These are phyloP conservation scores for Xanthia icteritia DNA, from an alignment of 2,888 invertebrate genomes.

Conservation along the genomic window DNA sequence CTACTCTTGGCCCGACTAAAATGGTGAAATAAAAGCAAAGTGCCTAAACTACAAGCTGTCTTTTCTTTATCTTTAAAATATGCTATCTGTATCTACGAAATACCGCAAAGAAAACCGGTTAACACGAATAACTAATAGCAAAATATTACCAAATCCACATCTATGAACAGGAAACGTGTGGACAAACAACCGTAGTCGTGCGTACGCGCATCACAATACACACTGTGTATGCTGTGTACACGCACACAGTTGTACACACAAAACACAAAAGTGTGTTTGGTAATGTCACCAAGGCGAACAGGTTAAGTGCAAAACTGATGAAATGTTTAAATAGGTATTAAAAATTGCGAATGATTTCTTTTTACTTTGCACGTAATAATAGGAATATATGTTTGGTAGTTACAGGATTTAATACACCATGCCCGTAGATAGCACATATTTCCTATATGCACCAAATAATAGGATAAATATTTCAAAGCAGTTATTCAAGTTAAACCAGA, in stretches of 20 bases:
- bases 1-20: neutral
- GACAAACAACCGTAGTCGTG: conserved; percentile 42
- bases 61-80: conserved; percentile 34
- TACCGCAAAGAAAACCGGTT: conserved; percentile 49
- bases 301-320: conserved; percentile 52
- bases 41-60: conserved; percentile 17
- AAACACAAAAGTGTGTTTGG: conserved; percentile 54
- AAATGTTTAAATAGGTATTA: conserved; percentile 34
- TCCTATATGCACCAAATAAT: neutral
- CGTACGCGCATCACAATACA: conserved; percentile 53
- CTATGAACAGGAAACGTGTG: conserved; percentile 43
- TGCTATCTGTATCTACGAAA: conserved; percentile 25
- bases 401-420: neutral
- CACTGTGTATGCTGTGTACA: conserved; percentile 12
- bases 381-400: neutral
- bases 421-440: neutral
- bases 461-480: neutral
- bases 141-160: conserved; percentile 50
- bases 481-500: neutral
- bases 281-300: conserved; percentile 64
- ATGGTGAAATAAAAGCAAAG: conserved; percentile 26
- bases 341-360: conserved; percentile 14
- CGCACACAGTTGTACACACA: conserved; percentile 65
- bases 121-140: conserved; percentile 45
- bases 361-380: neutral